phyloP scores from a whole-genome alignment of 2,888 invertebrate genomes.

The Alloplasta piceator region DNA sequence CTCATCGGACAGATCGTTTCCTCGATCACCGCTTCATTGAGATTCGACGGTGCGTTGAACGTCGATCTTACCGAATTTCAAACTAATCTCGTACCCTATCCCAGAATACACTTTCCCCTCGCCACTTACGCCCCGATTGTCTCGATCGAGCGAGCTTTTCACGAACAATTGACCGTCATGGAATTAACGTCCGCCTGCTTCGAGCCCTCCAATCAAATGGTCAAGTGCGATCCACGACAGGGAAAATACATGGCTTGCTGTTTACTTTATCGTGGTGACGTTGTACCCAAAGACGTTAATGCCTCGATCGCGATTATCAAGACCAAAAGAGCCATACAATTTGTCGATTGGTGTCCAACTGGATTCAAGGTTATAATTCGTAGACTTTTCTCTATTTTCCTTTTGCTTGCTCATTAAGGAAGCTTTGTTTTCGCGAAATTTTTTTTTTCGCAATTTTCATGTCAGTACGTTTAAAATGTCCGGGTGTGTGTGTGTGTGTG shows the following conservation, averaged over 20 bases:
- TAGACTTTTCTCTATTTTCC: neutral
- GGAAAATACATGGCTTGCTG: slow-evolving; percentile 85
- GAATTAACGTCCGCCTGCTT: slow-evolving; percentile 87
- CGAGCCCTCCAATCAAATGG: slow-evolving; percentile 79
- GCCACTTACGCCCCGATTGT: slow-evolving; percentile 85
- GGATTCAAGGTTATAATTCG: slow-evolving; percentile 84
- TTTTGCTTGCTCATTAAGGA: too few relatives aligned
- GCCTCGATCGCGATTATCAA: slow-evolving; percentile 86
- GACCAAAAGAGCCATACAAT: slow-evolving; percentile 86
- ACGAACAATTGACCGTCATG: slow-evolving; percentile 84
- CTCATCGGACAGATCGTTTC: slow-evolving; percentile 86
- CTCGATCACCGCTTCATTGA: slow-evolving; percentile 86
- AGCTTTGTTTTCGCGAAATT: too few relatives aligned
- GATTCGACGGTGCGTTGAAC: slow-evolving; percentile 87
- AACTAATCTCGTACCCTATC: slow-evolving; percentile 87
- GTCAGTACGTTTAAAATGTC: too few relatives aligned
- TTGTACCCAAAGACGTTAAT: slow-evolving; percentile 87
- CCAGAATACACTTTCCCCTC: slow-evolving; percentile 87
- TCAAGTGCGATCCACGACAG: slow-evolving; percentile 77
- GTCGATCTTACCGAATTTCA: slow-evolving; percentile 87
- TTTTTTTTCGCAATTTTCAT: too few relatives aligned
- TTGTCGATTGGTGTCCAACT: slow-evolving; percentile 87
- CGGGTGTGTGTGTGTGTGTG: too few relatives aligned
- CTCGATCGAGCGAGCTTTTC: slow-evolving; percentile 84
- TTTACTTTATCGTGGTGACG: slow-evolving; percentile 86